Evolutionary conservation across 2,797 vertebrate species (phyloP), one percentile per base, ranked within the genome.

Genomic region (Chaetodon trifasciatus): DNA sequence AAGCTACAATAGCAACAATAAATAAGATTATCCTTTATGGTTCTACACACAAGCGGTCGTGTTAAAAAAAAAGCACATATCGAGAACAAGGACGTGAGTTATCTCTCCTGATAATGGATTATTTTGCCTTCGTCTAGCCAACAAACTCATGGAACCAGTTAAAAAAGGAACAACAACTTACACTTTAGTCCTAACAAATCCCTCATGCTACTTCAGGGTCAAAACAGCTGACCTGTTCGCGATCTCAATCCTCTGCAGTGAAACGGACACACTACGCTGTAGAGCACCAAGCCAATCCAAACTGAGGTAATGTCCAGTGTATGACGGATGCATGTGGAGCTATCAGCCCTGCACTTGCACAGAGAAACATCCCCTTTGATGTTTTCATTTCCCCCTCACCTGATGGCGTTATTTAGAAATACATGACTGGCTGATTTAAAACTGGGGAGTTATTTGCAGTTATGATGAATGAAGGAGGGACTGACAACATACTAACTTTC

Each of bases 231-330:
- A 61, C 72, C 70, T 66, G 69, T 75, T 56, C 76, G 66, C 74
- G 69, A 58, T 86, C 53, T 81, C 68, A 87, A 82, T 81, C 79
- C 55, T 85, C 47, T 80, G 74, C 79, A 60, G 76, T 77, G 66
- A 84, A 84, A 76, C 65, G 42, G 83, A 82, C 56, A 81, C 88
- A 82, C 78, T 79, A 67, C 62, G 77, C 82, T 83, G 76, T 75
- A 78, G 79, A 87, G 85, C 84, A 85, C 81, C 81, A 74, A 86
- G 89, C 88, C 86, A 39, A 83, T 88, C 70, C 64, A 84, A 82
- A 82, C 83, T 86, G 88, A 94, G 89, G 86, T 92, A 88, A 93
- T 89, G 85, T 88, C 84, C 88, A 89, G 74, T 88, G 44, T 76
- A 71, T 83, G 74, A 78, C 39, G 74, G 79, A 79, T 78, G 46